Evolutionary conservation across 2,888 invertebrate species (phyloP).

Genomic region (Lobophora halterata): DNA sequence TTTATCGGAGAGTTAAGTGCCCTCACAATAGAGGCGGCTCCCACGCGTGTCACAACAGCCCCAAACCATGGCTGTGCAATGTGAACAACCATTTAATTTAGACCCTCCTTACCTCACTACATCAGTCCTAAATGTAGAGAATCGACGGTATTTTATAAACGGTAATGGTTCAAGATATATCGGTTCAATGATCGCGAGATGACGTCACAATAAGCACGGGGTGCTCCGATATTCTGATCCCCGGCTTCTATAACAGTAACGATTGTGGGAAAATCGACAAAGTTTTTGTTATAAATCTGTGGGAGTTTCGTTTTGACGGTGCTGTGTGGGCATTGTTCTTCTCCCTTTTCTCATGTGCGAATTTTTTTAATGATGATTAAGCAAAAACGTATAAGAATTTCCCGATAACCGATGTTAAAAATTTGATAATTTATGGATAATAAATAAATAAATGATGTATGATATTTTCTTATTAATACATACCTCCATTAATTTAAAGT

Average conservation of each 20-base stretch:
- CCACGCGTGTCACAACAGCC: slow-evolving; percentile 79
- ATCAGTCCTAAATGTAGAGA: slow-evolving; percentile 9
- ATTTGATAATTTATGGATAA: no score
- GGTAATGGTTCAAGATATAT: slow-evolving; percentile 38
- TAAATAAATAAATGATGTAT: no score
- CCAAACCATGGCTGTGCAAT: slow-evolving; percentile 41
- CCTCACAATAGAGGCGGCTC: slow-evolving; percentile 71
- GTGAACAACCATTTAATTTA: slow-evolving; percentile 41
- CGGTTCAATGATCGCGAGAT: slow-evolving; percentile 45
- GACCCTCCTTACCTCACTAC: slow-evolving; percentile 42
- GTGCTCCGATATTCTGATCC: slow-evolving; percentile 69
- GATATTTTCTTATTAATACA: no score
- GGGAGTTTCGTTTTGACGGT: slow-evolving; percentile 72
- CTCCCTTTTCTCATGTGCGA: slow-evolving; percentile 22
- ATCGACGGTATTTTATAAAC: slow-evolving; percentile 3
- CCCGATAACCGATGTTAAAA: neutral
- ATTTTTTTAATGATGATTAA: neutral
- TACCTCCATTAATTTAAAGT: no score
- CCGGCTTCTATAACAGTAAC: slow-evolving; percentile 59
- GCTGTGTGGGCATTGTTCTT: slow-evolving; percentile 50
- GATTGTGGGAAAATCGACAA: slow-evolving; percentile 76
- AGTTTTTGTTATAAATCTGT: slow-evolving; percentile 75
- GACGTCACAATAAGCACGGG: slow-evolving; percentile 56
- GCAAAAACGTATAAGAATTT: neutral
- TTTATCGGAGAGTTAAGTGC: slow-evolving; percentile 78